Percentiles rank a stretch among this genome's conserved stretches.
These are phyloP conservation scores for Lemur catta DNA, from an alignment of 2,797 vertebrate species.

Conservation along the genomic window DNA sequence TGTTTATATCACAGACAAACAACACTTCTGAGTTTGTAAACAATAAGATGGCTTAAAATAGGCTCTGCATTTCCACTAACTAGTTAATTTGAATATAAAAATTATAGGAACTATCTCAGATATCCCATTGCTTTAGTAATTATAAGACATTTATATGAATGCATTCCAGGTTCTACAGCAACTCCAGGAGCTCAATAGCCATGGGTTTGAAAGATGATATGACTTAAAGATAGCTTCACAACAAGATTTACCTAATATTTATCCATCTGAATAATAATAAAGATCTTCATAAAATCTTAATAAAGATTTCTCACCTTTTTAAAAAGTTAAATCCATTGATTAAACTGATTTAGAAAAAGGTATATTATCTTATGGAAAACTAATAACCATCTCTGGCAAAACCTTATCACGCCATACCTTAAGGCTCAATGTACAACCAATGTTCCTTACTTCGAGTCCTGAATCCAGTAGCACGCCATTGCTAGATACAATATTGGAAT, in stretches of 20 bases:
- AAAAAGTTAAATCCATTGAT: not conserved
- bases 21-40: not conserved
- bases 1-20: not conserved
- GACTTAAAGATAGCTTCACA: not conserved
- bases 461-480: not conserved
- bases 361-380: not conserved
- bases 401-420: not conserved
- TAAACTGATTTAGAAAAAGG: not conserved
- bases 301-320: not conserved
- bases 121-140: not conserved
- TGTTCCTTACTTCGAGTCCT: not conserved
- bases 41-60: constrained; percentile 11
- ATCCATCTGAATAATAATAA: not conserved
- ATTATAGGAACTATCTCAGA: not conserved
- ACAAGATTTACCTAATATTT: not conserved
- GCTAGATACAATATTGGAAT: not conserved
- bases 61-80: not conserved
- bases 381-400: not conserved
- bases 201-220: not conserved
- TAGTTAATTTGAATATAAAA: constrained; percentile 47
- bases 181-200: not conserved
- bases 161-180: not conserved
- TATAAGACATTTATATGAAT: not conserved
- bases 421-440: not conserved
- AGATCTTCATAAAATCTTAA: not conserved